Evolutionary conservation across 2,888 invertebrate species (phyloP).

Genomic region (Pterostichus madidus): DNA sequence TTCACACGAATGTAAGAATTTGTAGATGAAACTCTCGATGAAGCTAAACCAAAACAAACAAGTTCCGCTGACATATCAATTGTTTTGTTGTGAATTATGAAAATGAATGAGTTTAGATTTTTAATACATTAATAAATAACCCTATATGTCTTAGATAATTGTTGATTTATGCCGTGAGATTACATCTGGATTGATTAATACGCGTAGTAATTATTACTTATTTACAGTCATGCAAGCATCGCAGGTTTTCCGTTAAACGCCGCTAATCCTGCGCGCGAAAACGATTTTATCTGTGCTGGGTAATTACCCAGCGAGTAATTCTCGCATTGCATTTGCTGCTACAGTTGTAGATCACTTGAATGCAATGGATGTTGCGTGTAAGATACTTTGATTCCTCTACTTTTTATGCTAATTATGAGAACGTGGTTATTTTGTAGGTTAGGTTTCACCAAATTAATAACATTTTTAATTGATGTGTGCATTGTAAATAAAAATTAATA

Average conservation of each 20-base stretch:
- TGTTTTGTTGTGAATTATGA: constrained; percentile 40
- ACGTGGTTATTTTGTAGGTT: neutral
- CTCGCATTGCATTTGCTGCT: neutral
- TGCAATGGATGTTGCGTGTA: neutral
- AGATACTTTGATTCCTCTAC: neutral
- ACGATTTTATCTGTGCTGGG: constrained; percentile 35
- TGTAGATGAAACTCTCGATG: too few species aligned
- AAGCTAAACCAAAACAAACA: neutral
- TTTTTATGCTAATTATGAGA: neutral
- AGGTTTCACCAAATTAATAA: too few species aligned
- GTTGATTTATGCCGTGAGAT: constrained; percentile 47
- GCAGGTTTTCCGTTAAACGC: constrained; percentile 32
- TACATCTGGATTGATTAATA: constrained; percentile 51
- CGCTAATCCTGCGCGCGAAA: constrained; percentile 51
- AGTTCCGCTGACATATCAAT: constrained; percentile 14
- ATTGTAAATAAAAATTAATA: too few species aligned
- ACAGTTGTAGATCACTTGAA: neutral
- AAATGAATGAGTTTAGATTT: constrained; percentile 42
- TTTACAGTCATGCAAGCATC: constrained; percentile 56
- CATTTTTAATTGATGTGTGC: too few species aligned
- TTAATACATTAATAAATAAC: neutral
- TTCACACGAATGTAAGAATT: neutral
- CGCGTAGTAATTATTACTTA: constrained; percentile 50
- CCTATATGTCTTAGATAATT: constrained; percentile 48
- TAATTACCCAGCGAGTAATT: too few species aligned